Evolutionary conservation across 2,113 vertebrate genomes (phyloP).

Genomic region (Phoxinus phoxinus): DNA sequence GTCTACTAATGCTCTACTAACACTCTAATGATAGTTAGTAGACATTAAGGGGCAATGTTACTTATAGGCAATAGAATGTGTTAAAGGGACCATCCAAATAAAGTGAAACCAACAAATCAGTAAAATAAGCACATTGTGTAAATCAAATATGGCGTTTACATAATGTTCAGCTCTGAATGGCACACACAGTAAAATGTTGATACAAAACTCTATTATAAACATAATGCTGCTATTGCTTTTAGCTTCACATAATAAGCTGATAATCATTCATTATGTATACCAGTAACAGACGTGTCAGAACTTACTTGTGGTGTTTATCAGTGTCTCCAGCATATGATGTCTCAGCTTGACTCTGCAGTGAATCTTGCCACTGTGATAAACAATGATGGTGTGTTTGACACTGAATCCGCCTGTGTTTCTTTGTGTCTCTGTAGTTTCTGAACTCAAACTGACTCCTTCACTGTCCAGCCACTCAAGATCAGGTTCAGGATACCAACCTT

Average conservation of each 20-base stretch:
- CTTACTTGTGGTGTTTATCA: neutral
- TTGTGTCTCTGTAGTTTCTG: slow-evolving; percentile 21
- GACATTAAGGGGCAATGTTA: too few relatives aligned
- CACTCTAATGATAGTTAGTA: too few relatives aligned
- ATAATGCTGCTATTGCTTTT: too few relatives aligned
- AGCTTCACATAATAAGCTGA: neutral
- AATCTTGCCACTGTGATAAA: neutral
- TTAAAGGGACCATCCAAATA: too few relatives aligned
- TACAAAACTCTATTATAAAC: too few relatives aligned
- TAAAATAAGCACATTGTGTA: neutral
- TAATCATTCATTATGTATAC: neutral
- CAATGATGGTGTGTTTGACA: neutral
- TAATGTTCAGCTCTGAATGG: neutral
- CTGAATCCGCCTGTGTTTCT: neutral
- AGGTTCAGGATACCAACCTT: slow-evolving; percentile 49
- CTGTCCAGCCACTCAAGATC: slow-evolving; percentile 47
- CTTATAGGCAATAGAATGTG: too few relatives aligned
- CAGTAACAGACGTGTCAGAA: neutral
- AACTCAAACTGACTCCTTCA: slow-evolving; percentile 17
- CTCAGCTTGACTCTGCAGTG: slow-evolving; percentile 2
- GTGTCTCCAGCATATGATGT: neutral
- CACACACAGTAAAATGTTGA: neutral
- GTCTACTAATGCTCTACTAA: too few relatives aligned
- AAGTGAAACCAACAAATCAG: too few relatives aligned
- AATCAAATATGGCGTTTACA: neutral